Base-by-base conservation (phyloP, 2,888 invertebrate genomes). In the Drosophila cognata region DNA sequence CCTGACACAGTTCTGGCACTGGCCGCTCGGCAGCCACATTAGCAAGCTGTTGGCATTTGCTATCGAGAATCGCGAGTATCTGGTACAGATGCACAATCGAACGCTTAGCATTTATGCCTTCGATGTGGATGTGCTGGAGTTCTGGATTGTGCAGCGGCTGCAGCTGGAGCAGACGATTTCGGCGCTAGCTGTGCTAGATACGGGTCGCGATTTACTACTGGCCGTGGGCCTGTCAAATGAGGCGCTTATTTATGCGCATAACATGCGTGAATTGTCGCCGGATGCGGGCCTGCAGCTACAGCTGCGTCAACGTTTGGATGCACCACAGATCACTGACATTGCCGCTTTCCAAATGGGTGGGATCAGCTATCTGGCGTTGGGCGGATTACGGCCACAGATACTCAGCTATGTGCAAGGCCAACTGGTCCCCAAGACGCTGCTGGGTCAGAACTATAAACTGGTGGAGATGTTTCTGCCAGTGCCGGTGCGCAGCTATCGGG, bases 271-370 rank as follows among this genome's bases (percentile, higher is more conserved):
- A 4, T 13, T 61, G 13, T 1, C 46, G 0, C 13, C 31, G 7
- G 71, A 68, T 16, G 78, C 88, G 6, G 84, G 86, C 11, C 56
- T 82, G 3, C 86, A 84, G 50, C 81, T 92, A 58, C 67, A 83
- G 28, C 65, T 91, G 7, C 76, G 83, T 0, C 87, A 78, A 33
- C 74, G 53, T 0, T 33, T 92, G 18, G 43, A 59, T 13, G 90
- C 93, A 0, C 86, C 88, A n/a, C 84, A 82, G n/a, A 82, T 93
- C 6, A 72, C 77, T 11, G 80, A 87, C 1, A 77, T 93, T 11
- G 79, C 91, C 0, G 91, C 85, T 10, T 93, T 93, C 53, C 89
- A 92, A 77, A 93, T 93, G 92, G 93, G 92, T 11, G 93, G 93
- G 0, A 91, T 88, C 63, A 91, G 90, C 8, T 93, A 93, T 67